Conservation (phyloP, 2,113 vertebrate genomes). For the Laterallus jamaicensis region DNA sequence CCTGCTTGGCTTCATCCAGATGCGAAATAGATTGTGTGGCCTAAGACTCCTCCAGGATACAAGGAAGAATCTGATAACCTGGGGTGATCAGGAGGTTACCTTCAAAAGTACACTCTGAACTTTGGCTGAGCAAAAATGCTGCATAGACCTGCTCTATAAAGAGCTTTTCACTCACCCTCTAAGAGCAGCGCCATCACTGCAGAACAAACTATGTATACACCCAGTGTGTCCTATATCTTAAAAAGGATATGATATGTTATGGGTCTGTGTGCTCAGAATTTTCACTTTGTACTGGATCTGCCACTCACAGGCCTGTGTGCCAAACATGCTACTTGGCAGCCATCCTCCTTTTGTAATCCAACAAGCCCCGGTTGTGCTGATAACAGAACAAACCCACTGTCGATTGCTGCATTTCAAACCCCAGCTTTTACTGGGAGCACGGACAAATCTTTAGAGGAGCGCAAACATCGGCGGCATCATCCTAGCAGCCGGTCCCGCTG, state of each 20-base stretch:
- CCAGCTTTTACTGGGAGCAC: neutral
- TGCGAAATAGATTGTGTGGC: rapidly evolving
- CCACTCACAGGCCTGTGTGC: neutral
- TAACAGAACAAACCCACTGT: neutral
- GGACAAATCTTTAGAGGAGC: neutral
- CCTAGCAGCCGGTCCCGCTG: neutral
- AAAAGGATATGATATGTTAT: neutral
- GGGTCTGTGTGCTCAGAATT: neutral
- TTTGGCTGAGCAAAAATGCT: neutral
- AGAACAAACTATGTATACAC: neutral
- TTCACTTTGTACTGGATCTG: neutral
- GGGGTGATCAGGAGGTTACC: neutral
- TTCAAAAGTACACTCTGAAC: neutral
- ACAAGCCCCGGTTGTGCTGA: neutral
- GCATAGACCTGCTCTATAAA: neutral
- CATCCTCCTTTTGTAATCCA: neutral
- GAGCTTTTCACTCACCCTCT: neutral
- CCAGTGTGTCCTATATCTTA: neutral
- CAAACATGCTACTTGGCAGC: neutral
- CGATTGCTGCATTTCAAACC: neutral
- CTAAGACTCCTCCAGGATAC: neutral
- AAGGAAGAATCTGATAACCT: neutral
- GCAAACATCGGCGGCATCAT: neutral
- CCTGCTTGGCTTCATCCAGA: neutral
- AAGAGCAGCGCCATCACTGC: neutral